phyloP scores from a whole-genome alignment of 1,140 invertebrate genomes.

The Anadara kagoshimensis region DNA sequence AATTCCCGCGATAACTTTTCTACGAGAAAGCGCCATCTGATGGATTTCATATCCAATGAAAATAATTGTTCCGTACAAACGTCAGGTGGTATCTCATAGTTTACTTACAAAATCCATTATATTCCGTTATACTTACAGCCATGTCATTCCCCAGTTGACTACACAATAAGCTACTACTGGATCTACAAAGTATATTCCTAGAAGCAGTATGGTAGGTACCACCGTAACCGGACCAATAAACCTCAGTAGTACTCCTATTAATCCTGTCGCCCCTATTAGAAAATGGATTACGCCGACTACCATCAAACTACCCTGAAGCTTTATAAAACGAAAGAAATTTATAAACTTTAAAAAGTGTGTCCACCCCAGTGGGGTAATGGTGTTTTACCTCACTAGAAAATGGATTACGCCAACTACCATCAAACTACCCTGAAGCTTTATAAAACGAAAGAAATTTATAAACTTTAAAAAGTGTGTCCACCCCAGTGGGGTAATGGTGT shows the following conservation, averaged over 20 bases:
- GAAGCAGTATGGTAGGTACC: conserved; percentile 72
- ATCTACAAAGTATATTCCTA: conserved; percentile 72
- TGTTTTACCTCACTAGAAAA: conserved; percentile 46
- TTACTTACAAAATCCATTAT: no score
- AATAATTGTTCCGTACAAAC: no score
- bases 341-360: not conserved
- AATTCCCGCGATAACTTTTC: no score
- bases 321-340: no score
- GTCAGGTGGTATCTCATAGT: no score
- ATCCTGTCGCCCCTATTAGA: conserved; percentile 75
- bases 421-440: conserved; percentile 55
- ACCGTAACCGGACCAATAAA: conserved; percentile 77
- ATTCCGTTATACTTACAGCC: conserved; percentile 59
- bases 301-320: conserved; percentile 60
- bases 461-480: not conserved
- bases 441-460: no score
- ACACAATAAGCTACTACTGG: conserved; percentile 59
- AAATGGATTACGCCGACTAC: conserved; percentile 57
- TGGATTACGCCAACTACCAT: conserved; percentile 60
- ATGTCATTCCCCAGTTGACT: conserved; percentile 71
- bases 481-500: not conserved
- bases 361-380: not conserved
- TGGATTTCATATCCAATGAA: no score
- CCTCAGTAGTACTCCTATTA: conserved; percentile 82
- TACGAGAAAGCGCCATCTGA: no score